Base-by-base conservation (phyloP, 2,888 invertebrate species). In the Entomobrya multifasciata region DNA sequence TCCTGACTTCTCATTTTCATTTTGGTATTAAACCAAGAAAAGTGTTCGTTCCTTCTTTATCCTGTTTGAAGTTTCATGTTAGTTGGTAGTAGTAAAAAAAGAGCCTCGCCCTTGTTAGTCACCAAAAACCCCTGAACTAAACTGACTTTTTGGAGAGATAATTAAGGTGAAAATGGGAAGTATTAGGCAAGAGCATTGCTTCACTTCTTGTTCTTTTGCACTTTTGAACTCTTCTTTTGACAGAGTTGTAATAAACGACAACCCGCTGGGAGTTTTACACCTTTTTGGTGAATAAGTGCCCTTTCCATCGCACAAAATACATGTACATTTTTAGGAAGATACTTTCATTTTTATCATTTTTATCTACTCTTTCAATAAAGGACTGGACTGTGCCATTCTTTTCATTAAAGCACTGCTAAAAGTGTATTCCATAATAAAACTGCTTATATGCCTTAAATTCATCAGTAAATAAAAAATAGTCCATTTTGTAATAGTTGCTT, bases 161-260 rank as follows among this genome's bases (percentile, higher is more conserved):
- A 77, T 77, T 77, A 77, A 77, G 41, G 77, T 55, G 57, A 77
- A 60, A 60, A 77, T 60, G 60, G 20, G 55, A 41, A 30, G 44
- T 44, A 57, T 49, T 72, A 72, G 47, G 27, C 6, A 15, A 47
- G 41, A 67, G n/a, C 25, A 47, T 22, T 72, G 72, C 72, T 22
- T 72, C n/a, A n/a, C 47, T 72, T 41, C 10, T 49, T 49, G 47
- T 72, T n/a, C 30, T 10, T 27, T 72, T 72, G 72, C 49, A 47
- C 72, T 72, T 72, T n/a, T 72, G 25, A 49, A 72, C 72, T 49
- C 30, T 17, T 72, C 72, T 10, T 25, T 17, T 36, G 17, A 13
- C 36, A 36, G 11, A 30, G 62, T n/a, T n/a, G 17, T 41, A 65
- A 41, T 41, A 41, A 65, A 41, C n/a, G 36, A 36, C 17, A 41